Percentiles rank a stretch among this genome's conserved stretches.
Evolutionary conservation across 2,113 vertebrate genomes (phyloP).

Genomic region (Psilopogon haemacephalus): DNA sequence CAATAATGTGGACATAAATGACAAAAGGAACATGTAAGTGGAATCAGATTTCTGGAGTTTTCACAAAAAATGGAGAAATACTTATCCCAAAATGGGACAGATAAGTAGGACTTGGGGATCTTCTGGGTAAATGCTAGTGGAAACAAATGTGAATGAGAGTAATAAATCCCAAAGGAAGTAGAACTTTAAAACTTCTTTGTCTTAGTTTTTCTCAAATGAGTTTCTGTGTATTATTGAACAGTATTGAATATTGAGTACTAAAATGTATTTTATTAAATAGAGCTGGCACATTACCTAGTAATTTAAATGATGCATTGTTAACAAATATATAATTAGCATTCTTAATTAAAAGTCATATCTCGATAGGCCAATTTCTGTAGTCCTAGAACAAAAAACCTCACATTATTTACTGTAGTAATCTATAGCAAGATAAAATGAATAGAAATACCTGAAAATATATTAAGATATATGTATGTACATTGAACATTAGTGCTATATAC

Average conservation of each 20-base stretch:
- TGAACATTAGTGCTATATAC: slow-evolving; percentile 65
- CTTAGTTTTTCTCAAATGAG: not conserved
- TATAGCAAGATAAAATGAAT: slow-evolving; percentile 47
- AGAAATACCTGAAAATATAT: slow-evolving; percentile 74
- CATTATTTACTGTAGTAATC: slow-evolving; percentile 63
- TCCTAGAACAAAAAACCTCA: not conserved
- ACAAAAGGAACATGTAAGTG: not conserved
- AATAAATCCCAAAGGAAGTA: not conserved
- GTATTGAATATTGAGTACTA: not conserved
- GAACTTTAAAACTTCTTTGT: not conserved
- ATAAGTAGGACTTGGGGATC: not conserved
- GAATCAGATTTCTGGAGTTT: not conserved
- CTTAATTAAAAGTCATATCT: slow-evolving; percentile 41
- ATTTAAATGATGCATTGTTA: slow-evolving; percentile 24
- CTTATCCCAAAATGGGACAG: not conserved
- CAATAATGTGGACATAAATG: not conserved
- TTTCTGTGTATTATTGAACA: not conserved
- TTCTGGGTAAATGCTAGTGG: not conserved
- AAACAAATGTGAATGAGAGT: not conserved
- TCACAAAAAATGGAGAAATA: not conserved
- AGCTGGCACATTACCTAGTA: not conserved
- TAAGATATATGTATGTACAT: slow-evolving; percentile 76
- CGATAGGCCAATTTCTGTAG: slow-evolving; percentile 16
- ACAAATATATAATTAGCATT: slow-evolving; percentile 32
- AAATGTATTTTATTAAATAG: not conserved